Conservation (phyloP, 2,113 vertebrate species). For the crab-eating macaque (Macaca fascicularis) region T2T-MFA8v1.1 NC_088385.1:135684501-135685000, state of each 20-base stretch:
- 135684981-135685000: background rate
- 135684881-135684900: too few species aligned
- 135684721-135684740: too few species aligned
- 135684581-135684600: background rate
- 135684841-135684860: background rate
- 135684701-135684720: background rate
- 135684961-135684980: background rate
- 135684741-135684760: background rate
- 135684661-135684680: background rate
- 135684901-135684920: background rate
- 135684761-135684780: background rate
- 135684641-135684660: background rate
- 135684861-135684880: too few species aligned
- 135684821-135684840: accelerated
- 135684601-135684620: too few species aligned
- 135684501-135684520: background rate
- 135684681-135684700: background rate
- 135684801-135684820: background rate
- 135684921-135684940: background rate
- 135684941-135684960: background rate
- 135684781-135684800: background rate
- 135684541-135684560: background rate
- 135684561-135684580: accelerated
- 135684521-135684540: background rate
- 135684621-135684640: background rate